Conservation (phyloP, 2,113 vertebrate species). For the Oreotrochilus melanogaster region DNA sequence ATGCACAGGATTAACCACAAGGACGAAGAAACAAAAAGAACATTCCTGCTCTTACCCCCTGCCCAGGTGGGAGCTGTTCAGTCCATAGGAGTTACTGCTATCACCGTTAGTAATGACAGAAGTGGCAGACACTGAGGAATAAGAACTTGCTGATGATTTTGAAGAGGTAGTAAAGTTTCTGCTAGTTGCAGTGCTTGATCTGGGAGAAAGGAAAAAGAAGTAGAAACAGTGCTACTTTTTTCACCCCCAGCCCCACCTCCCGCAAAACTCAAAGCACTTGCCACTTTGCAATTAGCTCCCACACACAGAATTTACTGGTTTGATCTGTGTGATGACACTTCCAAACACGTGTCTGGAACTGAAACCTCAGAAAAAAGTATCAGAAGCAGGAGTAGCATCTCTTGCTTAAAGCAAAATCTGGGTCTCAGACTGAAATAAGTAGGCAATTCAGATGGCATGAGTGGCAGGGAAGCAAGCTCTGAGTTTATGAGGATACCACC, state of each 20-base stretch:
- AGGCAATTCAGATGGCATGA: background rate
- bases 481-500: background rate
- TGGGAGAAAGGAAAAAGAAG: conserved; percentile 78
- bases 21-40: conserved; percentile 4
- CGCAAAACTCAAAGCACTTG: background rate
- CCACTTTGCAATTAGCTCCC: background rate
- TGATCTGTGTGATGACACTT: background rate
- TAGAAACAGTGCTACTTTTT: conserved; percentile 65
- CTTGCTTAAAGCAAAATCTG: background rate
- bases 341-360: background rate
- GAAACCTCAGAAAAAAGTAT: background rate
- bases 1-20: background rate
- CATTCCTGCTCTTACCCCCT: conserved; percentile 82
- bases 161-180: conserved; percentile 95
- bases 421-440: background rate
- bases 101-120: conserved; percentile 93
- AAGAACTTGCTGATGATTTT: conserved; percentile 88
- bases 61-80: conserved; percentile 88
- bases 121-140: conserved; percentile 87
- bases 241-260: background rate
- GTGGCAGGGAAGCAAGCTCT: background rate
- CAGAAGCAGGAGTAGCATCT: background rate
- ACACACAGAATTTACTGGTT: background rate
- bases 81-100: conserved; percentile 87
- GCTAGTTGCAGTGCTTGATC: conserved; percentile 90